Base-by-base conservation (phyloP, 2,888 invertebrate genomes). In the Adelognathus sp. region DNA sequence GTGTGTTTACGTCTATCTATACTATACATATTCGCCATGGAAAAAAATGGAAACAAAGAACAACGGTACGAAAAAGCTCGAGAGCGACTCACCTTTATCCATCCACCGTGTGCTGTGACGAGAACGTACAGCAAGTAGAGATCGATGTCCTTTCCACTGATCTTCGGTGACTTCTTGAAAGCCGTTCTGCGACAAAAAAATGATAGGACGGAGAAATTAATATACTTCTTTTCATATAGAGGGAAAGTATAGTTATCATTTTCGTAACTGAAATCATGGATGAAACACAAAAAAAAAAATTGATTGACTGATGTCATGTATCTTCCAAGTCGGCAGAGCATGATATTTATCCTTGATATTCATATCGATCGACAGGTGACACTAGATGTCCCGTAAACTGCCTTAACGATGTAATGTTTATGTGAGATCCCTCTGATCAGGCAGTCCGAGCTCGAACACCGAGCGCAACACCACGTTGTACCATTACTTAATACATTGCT, bases 61-160 rank as follows among this genome's bases (percentile, higher is more conserved):
- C 9, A 21, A 21, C 11, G 9, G 11, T 14, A n/a, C 2, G n/a
- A 56, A 52, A 52, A 41, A 39, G 24, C 29, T 21, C 4, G 14
- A 39, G 6, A 29, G 29, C 58, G 44, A 89, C 92, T 93, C 92
- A 98, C 99, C 96, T 98, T 99, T 86, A 97, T 95, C 94, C 98
- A 96, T 86, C 99, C 99, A 86, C 99, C 99, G 87, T 97, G 94
- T 82, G 96, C 95, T 86, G 97, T 98, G 64, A 99, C 99, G 90
- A 97, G 94, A 86, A 95, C 95, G 92, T 99, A 99, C 85, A 99
- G 94, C 80, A 96, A 94, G 92, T 96, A 98, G 84, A 99, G 94
- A 93, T 99, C 98, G 89, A 99, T 95, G 92, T 97, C 96, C 88
- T 95, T 95, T 74, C 98, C 98, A 93, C 96, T 97, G 80, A 99